phyloP scores from a whole-genome alignment of 2,113 vertebrate species.

The Morone saxatilis region DNA sequence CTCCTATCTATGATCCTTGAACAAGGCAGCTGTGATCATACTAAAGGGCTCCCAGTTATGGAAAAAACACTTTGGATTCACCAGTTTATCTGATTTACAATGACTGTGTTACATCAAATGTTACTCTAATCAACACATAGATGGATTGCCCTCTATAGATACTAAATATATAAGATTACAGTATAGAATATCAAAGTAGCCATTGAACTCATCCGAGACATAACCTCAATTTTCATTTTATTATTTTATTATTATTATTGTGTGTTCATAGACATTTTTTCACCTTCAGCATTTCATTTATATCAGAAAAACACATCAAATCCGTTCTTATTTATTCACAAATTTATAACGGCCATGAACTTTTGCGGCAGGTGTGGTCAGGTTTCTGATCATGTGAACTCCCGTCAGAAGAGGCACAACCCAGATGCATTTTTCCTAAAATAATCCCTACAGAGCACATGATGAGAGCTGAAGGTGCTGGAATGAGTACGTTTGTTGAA shows the following conservation, averaged over 20 bases:
- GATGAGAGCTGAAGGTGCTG: neutral
- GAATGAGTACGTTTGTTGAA: neutral
- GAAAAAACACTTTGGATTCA: neutral
- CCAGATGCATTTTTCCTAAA: neutral
- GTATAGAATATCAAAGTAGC: neutral
- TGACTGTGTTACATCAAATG: neutral
- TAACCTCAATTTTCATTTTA: neutral
- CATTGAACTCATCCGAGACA: neutral
- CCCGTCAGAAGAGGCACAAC: conserved; percentile 8
- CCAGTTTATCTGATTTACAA: too few relatives aligned
- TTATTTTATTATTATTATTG: neutral
- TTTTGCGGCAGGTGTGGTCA: neutral
- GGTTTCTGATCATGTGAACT: neutral
- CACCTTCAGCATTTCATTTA: too few relatives aligned
- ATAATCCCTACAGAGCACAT: neutral
- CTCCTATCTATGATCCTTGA: neutral
- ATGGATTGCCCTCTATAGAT: neutral
- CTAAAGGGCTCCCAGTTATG: too few relatives aligned
- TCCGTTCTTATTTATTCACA: neutral
- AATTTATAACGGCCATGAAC: neutral
- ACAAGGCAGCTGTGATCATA: neutral
- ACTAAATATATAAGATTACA: neutral
- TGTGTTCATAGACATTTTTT: too few relatives aligned
- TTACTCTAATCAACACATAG: neutral
- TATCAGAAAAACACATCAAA: neutral